These are phyloP conservation scores for Diachasmimorpha longicaudata DNA, from an alignment of 1,140 invertebrate species.

Conservation along the genomic window DNA sequence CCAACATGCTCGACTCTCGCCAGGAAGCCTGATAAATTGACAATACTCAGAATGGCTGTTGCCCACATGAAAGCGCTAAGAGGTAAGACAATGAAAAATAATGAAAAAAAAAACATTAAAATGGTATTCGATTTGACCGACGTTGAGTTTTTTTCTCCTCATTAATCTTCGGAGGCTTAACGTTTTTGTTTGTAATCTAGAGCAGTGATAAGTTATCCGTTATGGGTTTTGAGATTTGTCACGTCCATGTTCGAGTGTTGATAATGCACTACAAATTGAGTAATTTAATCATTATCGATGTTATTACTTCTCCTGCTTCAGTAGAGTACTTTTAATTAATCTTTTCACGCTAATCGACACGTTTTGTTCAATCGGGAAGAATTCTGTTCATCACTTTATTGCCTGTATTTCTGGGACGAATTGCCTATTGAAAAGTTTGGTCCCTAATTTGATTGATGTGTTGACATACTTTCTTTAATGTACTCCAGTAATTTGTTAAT, in stretches of 20 bases:
- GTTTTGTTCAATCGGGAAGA: too few relatives aligned
- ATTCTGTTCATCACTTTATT: too few relatives aligned
- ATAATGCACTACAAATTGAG: not conserved
- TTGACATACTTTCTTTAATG: too few relatives aligned
- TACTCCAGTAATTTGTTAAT: too few relatives aligned
- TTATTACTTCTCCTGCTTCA: not conserved
- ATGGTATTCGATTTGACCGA: not conserved
- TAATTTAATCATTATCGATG: not conserved
- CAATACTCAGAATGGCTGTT: slow-evolving; percentile 98
- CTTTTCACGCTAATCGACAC: not conserved
- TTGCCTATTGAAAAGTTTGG: too few relatives aligned
- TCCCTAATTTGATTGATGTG: too few relatives aligned
- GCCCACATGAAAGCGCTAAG: slow-evolving; percentile 98
- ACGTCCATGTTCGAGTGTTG: slow-evolving; percentile 15
- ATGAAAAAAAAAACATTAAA: not conserved
- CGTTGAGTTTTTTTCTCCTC: not conserved
- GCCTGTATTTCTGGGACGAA: too few relatives aligned
- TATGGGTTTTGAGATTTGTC: slow-evolving; percentile 14
- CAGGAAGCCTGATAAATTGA: slow-evolving; percentile 98
- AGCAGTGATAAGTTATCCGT: slow-evolving; percentile 15
- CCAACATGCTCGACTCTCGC: slow-evolving; percentile 97
- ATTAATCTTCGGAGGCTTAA: slow-evolving; percentile 4
- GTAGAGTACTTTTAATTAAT: not conserved
- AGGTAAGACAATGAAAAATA: slow-evolving; percentile 66
- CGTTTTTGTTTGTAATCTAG: slow-evolving; percentile 12